Percentiles rank a stretch among this genome's conserved stretches.
These are phyloP conservation scores for Colius striatus DNA, from an alignment of 2,113 vertebrate genomes.

Conservation along the genomic window DNA sequence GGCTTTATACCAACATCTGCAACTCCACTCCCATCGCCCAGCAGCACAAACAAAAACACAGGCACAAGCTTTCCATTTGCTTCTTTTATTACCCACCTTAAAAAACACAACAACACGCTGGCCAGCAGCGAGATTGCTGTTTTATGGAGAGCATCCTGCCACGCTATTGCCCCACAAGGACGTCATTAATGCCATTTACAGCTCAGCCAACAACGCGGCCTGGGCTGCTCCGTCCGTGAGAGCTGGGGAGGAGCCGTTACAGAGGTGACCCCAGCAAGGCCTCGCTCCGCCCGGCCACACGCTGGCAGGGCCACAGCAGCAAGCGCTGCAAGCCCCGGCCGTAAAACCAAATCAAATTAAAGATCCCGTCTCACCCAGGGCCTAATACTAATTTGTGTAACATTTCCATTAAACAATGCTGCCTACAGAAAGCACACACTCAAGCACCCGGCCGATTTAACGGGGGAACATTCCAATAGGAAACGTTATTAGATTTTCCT, in stretches of 20 bases:
- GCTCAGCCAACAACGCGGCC: constrained; percentile 33
- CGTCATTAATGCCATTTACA: constrained; percentile 68
- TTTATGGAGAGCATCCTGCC: constrained; percentile 61
- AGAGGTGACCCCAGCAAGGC: constrained; percentile 54
- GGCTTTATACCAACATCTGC: constrained; percentile 13
- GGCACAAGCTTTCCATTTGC: constrained; percentile 35
- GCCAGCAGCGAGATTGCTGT: background rate
- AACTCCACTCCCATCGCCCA: background rate
- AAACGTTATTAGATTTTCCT: constrained; percentile 74
- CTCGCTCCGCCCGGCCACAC: constrained; percentile 22
- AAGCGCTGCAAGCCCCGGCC: constrained; percentile 36
- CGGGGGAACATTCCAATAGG: constrained; percentile 58
- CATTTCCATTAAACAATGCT: constrained; percentile 76
- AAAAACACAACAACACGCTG: background rate
- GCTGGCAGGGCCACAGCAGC: constrained; percentile 43
- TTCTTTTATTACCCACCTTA: constrained; percentile 36
- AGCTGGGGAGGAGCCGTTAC: constrained; percentile 53
- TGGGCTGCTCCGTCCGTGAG: background rate
- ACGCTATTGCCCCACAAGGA: constrained; percentile 58
- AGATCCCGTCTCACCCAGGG: constrained; percentile 73
- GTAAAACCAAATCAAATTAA: constrained; percentile 80
- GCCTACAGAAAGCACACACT: constrained; percentile 61
- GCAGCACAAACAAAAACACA: constrained; percentile 3
- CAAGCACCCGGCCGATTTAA: background rate
- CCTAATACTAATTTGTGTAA: constrained; percentile 75